Conservation (phyloP, 2,113 vertebrate genomes). For the Callospermophilus lateralis region DNA sequence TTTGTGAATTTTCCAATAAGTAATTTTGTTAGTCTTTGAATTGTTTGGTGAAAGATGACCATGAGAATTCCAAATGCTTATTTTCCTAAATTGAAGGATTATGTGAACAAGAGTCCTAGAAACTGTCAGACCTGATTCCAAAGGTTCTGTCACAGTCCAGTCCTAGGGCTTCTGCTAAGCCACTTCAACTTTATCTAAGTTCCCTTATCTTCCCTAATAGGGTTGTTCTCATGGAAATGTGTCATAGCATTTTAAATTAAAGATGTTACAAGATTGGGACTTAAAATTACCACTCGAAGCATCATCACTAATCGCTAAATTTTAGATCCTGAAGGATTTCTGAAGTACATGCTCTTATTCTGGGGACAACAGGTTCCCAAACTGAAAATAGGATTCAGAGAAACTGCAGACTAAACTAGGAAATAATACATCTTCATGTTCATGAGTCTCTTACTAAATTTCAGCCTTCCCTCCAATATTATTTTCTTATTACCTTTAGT, state of each 20-base stretch:
- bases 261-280: not conserved
- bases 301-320: not conserved
- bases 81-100: not conserved
- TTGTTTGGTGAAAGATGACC: not conserved
- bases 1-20: not conserved
- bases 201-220: not conserved
- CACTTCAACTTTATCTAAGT: constrained; percentile 5
- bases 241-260: constrained; percentile 19
- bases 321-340: constrained; percentile 10
- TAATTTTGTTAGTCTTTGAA: constrained; percentile 4
- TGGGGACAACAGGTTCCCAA: not conserved
- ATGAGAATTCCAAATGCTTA: not conserved
- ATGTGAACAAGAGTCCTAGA: not conserved
- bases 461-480: not conserved
- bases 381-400: not conserved
- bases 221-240: not conserved
- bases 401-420: not conserved
- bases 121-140: not conserved
- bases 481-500: not conserved
- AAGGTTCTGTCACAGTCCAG: not conserved
- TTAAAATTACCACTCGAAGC: not conserved
- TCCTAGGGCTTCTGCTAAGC: not conserved
- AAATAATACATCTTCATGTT: not conserved
- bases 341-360: not conserved
- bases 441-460: not conserved